phyloP scores from a whole-genome alignment of 2,113 vertebrate species.

The Fregata magnificens region DNA sequence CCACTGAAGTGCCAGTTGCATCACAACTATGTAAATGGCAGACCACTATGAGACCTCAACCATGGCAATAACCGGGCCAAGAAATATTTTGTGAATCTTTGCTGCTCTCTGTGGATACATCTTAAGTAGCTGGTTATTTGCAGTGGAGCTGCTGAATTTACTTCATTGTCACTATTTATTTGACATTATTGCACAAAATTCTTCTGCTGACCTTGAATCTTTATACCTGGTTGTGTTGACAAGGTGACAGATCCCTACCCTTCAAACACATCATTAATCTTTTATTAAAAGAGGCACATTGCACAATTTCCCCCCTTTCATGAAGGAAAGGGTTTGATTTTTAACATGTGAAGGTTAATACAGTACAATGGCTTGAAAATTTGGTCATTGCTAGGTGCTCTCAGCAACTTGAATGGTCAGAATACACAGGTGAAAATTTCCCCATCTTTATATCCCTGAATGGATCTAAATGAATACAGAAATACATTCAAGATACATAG shows the following conservation, averaged over 20 bases:
- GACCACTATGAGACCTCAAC: background rate
- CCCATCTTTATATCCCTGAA: background rate
- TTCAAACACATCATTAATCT: background rate
- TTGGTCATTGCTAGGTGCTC: background rate
- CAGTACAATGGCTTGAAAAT: background rate
- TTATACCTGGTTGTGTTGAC: background rate
- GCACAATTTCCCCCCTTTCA: background rate
- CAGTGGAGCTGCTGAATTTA: background rate
- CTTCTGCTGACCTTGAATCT: background rate
- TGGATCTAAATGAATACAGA: background rate
- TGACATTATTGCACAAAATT: background rate
- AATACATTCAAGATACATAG: background rate
- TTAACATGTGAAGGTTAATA: background rate
- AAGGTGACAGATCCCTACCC: background rate
- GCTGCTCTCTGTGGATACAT: background rate
- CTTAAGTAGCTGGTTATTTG: background rate
- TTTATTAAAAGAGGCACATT: background rate
- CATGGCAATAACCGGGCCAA: background rate
- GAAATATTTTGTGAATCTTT: background rate
- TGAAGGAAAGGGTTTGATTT: background rate
- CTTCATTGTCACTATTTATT: background rate
- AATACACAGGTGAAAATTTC: background rate
- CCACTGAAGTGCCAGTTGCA: background rate
- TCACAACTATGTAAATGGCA: background rate
- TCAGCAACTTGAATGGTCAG: background rate